Base-by-base conservation (phyloP, 1,140 invertebrate genomes). In the Psix sp. region DNA sequence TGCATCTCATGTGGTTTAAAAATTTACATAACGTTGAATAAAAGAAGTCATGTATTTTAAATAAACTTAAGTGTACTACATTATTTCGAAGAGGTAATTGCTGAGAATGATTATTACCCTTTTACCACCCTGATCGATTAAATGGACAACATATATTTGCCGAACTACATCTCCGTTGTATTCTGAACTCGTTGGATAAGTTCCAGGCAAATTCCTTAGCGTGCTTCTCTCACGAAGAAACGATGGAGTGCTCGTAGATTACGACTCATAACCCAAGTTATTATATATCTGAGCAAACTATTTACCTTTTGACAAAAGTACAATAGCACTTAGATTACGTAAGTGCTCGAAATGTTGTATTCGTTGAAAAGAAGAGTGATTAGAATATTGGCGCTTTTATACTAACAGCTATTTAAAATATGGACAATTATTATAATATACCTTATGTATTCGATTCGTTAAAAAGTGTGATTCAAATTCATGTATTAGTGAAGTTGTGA, bases 191-290 rank as follows among this genome's bases (percentile, higher is more conserved):
- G 26, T 29, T 29, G 26, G 26, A 29, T 29, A 29, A 29, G 26
- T 29, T 29, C 26, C 26, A 29, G 26, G 7, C n/a, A n/a, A 29
- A 29, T 29, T 29, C n/a, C 26, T 29, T 29, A 29, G 26, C 26
- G 26, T 29, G 26, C 26, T 29, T 29, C 26, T 29, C 26, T 29
- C n/a, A 29, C 26, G 7, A 29, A 29, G 26, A 29, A 29, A 29
- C 26, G 26, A 29, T 29, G 26, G 26, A 29, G 7, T 29, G n/a
- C 26, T 29, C 26, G n/a, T 29, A 29, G 7, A 29, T 29, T 10
- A 29, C 26, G 1, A 29, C 26, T 29, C 26, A 29, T 29, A 29
- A 29, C n/a, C 26, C 26, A 29, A 29, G 26, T 29, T 29, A 29
- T 29, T 7, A 29, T 29, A 29, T 7, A 10, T 7, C 26, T 29